Base-by-base conservation (phyloP, 2,797 vertebrate species). In the Crypturellus tataupa region DNA sequence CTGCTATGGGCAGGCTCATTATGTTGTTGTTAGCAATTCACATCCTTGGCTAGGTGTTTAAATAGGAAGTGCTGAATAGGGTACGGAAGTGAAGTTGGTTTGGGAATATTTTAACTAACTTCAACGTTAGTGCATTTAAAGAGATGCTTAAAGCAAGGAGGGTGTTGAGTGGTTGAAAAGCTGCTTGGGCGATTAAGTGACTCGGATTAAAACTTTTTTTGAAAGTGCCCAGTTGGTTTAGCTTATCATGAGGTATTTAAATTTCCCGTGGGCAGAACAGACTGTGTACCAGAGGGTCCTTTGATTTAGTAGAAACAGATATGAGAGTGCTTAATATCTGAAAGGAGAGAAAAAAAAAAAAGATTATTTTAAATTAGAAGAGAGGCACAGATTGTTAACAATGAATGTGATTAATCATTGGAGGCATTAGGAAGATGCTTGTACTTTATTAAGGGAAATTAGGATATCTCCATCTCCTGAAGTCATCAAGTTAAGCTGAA, bases 331-430 rank as follows among this genome's bases (percentile, higher is more conserved):
- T 24, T 64, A 21, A 25, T 42, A 80, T 29, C 82, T 91, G 73
- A 31, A 81, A 93, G 25, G 71, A 18, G 21, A 24, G 10, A 4
- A 23, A 24, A 24, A 23, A 72, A 51, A 86, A 85, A 68, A 80
- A 55, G 56, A 49, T 92, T 69, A 68, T 92, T 90, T 95, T 51
- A 84, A 63, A 59, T 88, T 55, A 51, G 46, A 56, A 83, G 31
- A 64, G 80, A 81, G 27, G 65, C 62, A 75, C 25, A 75, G 80
- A 59, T 91, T 81, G 58, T 87, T 84, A 93, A 59, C 58, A 87
- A 39, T 65, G 46, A 44, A 21, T 62, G 49, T 35, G 55, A 77
- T 86, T 80, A 90, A 81, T 46, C 35, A 69, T 29, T 76, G 59
- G 72, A 85, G 75, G 81, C 44, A 75, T 78, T 85, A 60, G 44